Evolutionary conservation across 2,797 vertebrate genomes (phyloP), one percentile per base, ranked within the genome.

Genomic region (Oryzias dopingdopingensis): DNA sequence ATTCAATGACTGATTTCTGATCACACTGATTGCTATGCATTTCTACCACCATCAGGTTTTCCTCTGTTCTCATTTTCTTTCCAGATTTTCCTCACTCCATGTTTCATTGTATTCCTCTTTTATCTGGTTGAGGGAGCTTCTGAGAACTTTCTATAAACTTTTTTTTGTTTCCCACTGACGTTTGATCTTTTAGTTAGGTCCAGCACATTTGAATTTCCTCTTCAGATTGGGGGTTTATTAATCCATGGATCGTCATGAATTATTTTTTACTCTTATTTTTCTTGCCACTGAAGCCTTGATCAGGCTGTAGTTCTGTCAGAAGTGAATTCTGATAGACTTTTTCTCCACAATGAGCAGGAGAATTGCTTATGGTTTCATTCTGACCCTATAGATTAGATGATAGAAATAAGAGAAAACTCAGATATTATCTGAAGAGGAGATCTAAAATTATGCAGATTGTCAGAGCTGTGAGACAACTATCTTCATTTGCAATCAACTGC

Each of bases 151-250:
- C 70, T 59, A 84, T 80, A 56, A 82, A 37, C 26, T 32, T 79
- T 74, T 86, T 59, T 78, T 84, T 84, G 82, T 76, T 65, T 74
- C 74, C 61, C 77, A 45, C 70, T 52, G 41, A 17, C 81, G 52
- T 80, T 80, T 88, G 70, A 77, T 77, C 74, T 87, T 77, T 66
- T 81, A 82, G 85, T 89, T 78, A 67, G 71, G 75, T 56, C 52
- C 67, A 69, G 60, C 67, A 65, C 65, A 62, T 43, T 74, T 63
- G 48, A 72, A 74, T 82, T 74, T 68, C 63, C 64, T 66, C 78
- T 67, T 54, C 80, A 85, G 80, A 81, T 51, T 52, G 72, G 41
- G 23, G 32, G 60, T 62, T 59, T 61, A 56, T 73, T 76, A 44
- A 62, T 75, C 74, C 62, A 59, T 1, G 16, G 66, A 79, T 70